A percentile compares a stretch with the other conserved stretches of the same genome.
Conservation (phyloP, 2,888 invertebrate genomes). For the Apotomis turbidana region DNA sequence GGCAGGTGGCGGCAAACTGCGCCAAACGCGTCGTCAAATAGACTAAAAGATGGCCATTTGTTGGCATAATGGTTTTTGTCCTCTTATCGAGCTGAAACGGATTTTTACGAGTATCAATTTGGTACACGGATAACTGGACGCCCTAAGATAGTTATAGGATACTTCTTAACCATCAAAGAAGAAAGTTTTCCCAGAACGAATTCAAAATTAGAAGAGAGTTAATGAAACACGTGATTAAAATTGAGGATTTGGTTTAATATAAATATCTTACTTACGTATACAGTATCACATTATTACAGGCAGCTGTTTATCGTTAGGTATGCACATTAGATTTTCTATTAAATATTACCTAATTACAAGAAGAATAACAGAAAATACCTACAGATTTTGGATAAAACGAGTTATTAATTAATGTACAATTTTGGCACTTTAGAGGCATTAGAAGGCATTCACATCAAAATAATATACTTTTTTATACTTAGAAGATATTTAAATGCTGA, state of each 20-base stretch:
- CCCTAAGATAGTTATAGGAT: too few species aligned
- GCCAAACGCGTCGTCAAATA: too few species aligned
- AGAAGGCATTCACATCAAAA: conserved; percentile 23
- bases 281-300: background rate
- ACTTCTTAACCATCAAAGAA: too few species aligned
- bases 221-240: background rate
- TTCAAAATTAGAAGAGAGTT: background rate
- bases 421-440: conserved; percentile 30
- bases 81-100: too few species aligned
- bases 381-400: too few species aligned
- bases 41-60: too few species aligned
- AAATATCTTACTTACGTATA: background rate
- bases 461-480: background rate
- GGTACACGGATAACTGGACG: too few species aligned
- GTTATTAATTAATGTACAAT: background rate
- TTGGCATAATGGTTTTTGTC: too few species aligned
- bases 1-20: too few species aligned
- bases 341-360: background rate
- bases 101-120: too few species aligned
- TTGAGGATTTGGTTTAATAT: background rate
- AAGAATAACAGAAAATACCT: background rate
- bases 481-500: background rate
- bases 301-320: background rate
- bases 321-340: background rate
- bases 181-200: too few species aligned